A percentile compares a stretch with the other conserved stretches of the same genome.
phyloP scores from a whole-genome alignment of 30 jellyfish, hydroid and myxozoan genomes.

The Hydractinia echinata region DNA sequence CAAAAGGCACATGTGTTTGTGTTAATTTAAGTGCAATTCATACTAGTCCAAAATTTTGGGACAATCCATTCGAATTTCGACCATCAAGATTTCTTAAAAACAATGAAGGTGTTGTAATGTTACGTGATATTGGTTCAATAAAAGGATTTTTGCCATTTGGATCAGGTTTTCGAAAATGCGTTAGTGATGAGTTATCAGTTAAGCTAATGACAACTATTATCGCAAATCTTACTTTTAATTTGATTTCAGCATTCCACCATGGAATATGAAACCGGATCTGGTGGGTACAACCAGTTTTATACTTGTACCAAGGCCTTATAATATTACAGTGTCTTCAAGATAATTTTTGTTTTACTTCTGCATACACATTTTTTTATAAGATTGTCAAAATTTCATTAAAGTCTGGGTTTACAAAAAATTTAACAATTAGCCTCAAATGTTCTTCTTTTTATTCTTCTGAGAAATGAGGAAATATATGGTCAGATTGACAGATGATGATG shows the following conservation, averaged over 20 bases:
- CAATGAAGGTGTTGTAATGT: not conserved
- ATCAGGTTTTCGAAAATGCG: constrained; percentile 5
- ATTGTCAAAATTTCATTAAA: too few relatives aligned
- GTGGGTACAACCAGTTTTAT: not conserved
- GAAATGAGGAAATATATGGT: too few relatives aligned
- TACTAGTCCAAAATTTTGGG: constrained; percentile 18
- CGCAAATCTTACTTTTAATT: constrained; percentile 6
- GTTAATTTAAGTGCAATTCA: constrained; percentile 4
- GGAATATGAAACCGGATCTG: constrained; percentile 1
- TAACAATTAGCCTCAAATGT: too few relatives aligned
- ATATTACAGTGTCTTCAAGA: not conserved
- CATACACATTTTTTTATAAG: not conserved
- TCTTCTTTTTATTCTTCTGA: too few relatives aligned
- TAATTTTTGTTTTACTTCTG: not conserved
- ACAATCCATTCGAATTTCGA: constrained; percentile 3
- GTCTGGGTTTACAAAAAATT: too few relatives aligned
- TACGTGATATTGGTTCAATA: not conserved
- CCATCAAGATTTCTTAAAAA: not conserved
- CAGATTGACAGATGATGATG: too few relatives aligned
- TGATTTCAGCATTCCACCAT: constrained; percentile 7
- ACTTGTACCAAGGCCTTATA: constrained; percentile 9
- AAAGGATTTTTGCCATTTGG: constrained; percentile 21
- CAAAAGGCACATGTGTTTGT: constrained; percentile 25
- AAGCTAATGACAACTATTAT: constrained; percentile 6
- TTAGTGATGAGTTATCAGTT: constrained; percentile 11